Base-by-base conservation (phyloP, 2,113 vertebrate species). In the Paramormyrops kingsleyae region DNA sequence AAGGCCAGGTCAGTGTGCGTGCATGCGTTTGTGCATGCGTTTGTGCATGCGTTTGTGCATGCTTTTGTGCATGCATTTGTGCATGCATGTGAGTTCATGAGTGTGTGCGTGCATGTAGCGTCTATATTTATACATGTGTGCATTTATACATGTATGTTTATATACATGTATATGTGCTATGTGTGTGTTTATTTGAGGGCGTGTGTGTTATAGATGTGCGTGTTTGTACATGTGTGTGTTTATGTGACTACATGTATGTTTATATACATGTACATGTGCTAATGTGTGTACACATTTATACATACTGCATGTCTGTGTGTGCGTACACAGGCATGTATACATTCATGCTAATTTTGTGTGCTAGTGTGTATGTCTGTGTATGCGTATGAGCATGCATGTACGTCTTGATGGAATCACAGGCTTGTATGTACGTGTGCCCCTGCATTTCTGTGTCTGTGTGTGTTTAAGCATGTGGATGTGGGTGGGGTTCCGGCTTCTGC, bases 1-100 rank as follows among this genome's bases (percentile, higher is more conserved):
- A 99, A 99, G 94, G 96, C 96, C 94, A 98, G 98, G 98, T 99
- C 93, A 94, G 95, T 94, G 77, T 56, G 47, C 66, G 66, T 84
- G 88, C 59, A 27, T 87, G 90, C 77, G n/a, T 62, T 84, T 83
- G 42, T 80, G 62, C 52, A 49, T 62, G 39, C 50, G 59, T 39
- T 83, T 88, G 89, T 89, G 85, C 74, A 19, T 39, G 80, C 49
- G 17, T 12, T 21, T 70, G 1, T 85, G 7, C 35, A 83, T 83
- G 21, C 5, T 10, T 87, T 21, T 87, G 15, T 53, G 27, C n/a
- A 50, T 39, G 2, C 5, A 9, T 31, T 77, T 12, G 10, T 42
- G 6, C 31, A 83, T 84, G 44, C 5, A 6, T 12, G 1, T 44
- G 0, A 19, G 35, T 21, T 19, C 17, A 19, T n/a, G 19, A 5